A percentile compares a stretch with the other conserved stretches of the same genome.
Evolutionary conservation across 2,888 invertebrate species (phyloP).

Genomic region (Eupithecia abbreviata): DNA sequence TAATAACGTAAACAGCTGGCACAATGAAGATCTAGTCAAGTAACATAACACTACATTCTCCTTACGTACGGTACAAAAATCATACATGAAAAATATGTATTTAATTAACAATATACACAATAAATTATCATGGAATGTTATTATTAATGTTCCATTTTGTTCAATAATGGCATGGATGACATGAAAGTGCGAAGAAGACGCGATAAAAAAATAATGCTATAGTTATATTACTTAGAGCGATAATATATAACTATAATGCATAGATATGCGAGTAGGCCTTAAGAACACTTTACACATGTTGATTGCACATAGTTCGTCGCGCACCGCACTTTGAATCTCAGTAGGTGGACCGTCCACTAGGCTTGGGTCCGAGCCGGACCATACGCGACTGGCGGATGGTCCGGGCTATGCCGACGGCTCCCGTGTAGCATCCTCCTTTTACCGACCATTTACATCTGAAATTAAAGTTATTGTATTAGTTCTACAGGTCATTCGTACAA

Average conservation of each 20-base stretch:
- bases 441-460: slow-evolving; percentile 6
- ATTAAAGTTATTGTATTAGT: background rate
- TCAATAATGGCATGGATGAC: slow-evolving; percentile 50
- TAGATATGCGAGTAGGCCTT: slow-evolving; percentile 60
- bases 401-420: background rate
- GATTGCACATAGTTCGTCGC: slow-evolving; percentile 37
- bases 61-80: slow-evolving; percentile 66
- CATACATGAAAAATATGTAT: slow-evolving; percentile 82
- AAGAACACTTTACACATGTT: slow-evolving; percentile 50
- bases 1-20: slow-evolving; percentile 79
- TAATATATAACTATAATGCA: slow-evolving; percentile 42
- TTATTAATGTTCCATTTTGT: slow-evolving; percentile 70
- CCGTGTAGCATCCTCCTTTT: slow-evolving; percentile 4
- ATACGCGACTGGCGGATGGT: background rate
- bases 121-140: slow-evolving; percentile 84
- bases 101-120: slow-evolving; percentile 80
- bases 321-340: slow-evolving; percentile 37
- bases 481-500: background rate
- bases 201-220: slow-evolving; percentile 74
- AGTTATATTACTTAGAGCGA: slow-evolving; percentile 45
- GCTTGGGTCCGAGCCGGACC: background rate
- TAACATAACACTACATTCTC: slow-evolving; percentile 73
- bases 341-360: slow-evolving; percentile 28
- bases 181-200: slow-evolving; percentile 55
- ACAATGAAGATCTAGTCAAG: slow-evolving; percentile 82